Conservation (phyloP, 92 coral and sea anemone genomes). For the Heteractis magnifica region DNA sequence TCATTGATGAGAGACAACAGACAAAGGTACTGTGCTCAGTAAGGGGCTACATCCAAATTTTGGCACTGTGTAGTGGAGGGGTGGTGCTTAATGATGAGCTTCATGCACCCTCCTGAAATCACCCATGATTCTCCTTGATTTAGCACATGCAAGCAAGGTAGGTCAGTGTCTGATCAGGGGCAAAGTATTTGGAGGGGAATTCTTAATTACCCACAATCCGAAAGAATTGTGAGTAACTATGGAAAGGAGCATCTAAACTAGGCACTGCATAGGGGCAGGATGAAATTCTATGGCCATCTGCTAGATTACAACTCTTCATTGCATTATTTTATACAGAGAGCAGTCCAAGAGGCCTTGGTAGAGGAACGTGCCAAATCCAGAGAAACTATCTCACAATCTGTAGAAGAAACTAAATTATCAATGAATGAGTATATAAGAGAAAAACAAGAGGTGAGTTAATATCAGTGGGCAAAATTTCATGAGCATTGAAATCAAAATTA, state of each 20-base stretch:
- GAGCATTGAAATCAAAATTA: too few species aligned
- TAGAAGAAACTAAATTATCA: slow-evolving; percentile 65
- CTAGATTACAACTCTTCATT: too few species aligned
- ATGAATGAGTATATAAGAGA: slow-evolving; percentile 54
- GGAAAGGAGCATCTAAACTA: too few species aligned
- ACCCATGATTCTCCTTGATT: too few species aligned
- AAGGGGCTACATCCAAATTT: not conserved
- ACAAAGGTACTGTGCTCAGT: slow-evolving; percentile 39
- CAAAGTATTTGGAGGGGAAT: too few species aligned
- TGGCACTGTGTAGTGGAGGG: not conserved
- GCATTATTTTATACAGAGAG: slow-evolving; percentile 34
- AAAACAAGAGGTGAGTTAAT: slow-evolving; percentile 50
- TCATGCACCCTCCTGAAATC: too few species aligned
- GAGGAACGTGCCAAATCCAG: slow-evolving; percentile 65
- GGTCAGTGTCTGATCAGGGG: too few species aligned
- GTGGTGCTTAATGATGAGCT: not conserved
- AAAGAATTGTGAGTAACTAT: too few species aligned
- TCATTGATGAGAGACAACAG: slow-evolving; percentile 57
- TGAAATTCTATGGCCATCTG: too few species aligned
- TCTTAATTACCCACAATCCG: too few species aligned
- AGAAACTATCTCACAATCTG: slow-evolving; percentile 49
- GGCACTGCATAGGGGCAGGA: too few species aligned
- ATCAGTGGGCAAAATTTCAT: not conserved
- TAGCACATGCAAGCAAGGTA: too few species aligned
- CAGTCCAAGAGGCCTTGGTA: slow-evolving; percentile 65